Evolutionary conservation across 2,113 vertebrate species (phyloP), one percentile per base, ranked within the genome.

Genomic region (Oophaga pumilio): DNA sequence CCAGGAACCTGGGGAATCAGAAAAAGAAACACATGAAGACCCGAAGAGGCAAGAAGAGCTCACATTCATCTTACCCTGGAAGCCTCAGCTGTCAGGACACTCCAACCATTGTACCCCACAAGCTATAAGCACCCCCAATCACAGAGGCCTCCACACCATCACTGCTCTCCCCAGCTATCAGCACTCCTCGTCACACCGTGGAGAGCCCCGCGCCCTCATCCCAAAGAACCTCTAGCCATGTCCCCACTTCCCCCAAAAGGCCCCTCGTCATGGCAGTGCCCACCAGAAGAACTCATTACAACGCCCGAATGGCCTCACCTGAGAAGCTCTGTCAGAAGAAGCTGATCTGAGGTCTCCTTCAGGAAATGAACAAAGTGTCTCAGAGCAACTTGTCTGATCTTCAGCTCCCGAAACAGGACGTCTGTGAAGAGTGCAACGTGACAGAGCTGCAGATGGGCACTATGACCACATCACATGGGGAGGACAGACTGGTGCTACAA

Each of bases 321-420:
- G 89, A 97, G 92, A 85, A 99, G 94, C 80, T 99, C 97, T 91
- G 97, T 90, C 88, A 98, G 95, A 18, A 97, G 91, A 85, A 94
- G 96, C 89, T 97, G 96, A 64, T 98, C 96, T 57, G 92, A 94
- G 7, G 87, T 95, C 84, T 99, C 98, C 49, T 92, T 99, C 90
- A 99, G 95, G 88, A 96, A 97, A 91, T 97, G 95, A 90, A 99
- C 95, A 52, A 98, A 94, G 90, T 99, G 98, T 88, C 94, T 94
- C 90, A 99, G 92, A 49, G 98, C 97, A 4, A 96, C 94, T 80
- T 97, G 96, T 82, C 97, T 95, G 74, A 95, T 91, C 89, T 96
- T 95, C 84, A 99, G 92, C 93, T 98, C 97, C 66, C 95, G 95
- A 88, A 97, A 97, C 86, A 99, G 92, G 89, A 98, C 94, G 89